Conservation (phyloP, 2,888 invertebrate genomes). For the Anthophora plumipes region DNA sequence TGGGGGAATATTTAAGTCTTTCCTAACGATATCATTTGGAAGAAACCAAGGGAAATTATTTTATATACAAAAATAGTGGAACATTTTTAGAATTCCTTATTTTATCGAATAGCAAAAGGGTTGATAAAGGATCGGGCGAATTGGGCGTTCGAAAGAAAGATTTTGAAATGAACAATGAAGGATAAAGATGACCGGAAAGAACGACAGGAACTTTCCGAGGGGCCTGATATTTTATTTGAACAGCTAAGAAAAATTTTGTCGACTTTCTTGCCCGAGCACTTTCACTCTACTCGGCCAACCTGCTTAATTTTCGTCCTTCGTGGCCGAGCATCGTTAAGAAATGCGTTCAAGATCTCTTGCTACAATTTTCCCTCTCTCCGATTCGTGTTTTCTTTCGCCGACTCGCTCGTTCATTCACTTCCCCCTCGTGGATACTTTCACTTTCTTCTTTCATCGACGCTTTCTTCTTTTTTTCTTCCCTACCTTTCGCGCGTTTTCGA, state of each 20-base stretch:
- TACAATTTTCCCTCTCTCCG: conserved; percentile 20
- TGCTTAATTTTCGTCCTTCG: conserved; percentile 64
- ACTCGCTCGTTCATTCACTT: conserved; percentile 44
- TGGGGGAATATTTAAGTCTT: too few relatives aligned
- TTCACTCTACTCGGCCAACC: conserved; percentile 54
- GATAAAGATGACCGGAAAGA: too few relatives aligned
- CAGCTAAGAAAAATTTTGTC: conserved; percentile 57
- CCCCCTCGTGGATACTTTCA: conserved; percentile 42
- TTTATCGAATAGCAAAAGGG: too few relatives aligned
- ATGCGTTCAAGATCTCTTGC: conserved; percentile 50
- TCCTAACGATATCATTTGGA: too few relatives aligned
- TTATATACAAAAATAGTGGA: too few relatives aligned
- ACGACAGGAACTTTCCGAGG: too few relatives aligned
- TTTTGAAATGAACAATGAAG: too few relatives aligned
- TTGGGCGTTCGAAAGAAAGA: too few relatives aligned
- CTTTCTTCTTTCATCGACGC: conserved; percentile 34
- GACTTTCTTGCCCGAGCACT: conserved; percentile 66
- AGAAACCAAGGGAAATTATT: too few relatives aligned
- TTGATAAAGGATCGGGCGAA: too few relatives aligned
- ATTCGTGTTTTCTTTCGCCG: conserved; percentile 11
- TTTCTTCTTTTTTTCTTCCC: conserved; percentile 19
- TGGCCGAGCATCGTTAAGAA: conserved; percentile 38
- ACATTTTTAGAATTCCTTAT: too few relatives aligned
- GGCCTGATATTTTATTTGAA: conserved; percentile 33
- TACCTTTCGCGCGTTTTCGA: background rate